phyloP scores from a whole-genome alignment of 2,888 invertebrate species.

The Clostera curtula region DNA sequence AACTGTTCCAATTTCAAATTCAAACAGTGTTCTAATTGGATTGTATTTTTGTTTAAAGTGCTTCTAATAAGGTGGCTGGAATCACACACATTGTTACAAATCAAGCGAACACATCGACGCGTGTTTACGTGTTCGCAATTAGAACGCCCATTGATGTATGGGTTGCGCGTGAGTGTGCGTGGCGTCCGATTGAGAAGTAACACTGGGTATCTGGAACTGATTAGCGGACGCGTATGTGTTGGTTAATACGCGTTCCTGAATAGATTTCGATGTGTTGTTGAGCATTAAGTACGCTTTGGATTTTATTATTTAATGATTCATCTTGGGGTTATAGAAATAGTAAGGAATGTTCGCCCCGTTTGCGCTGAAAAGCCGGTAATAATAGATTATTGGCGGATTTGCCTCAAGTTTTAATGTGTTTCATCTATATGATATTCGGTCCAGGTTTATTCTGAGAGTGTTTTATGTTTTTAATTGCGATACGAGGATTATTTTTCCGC shows the following conservation, averaged over 20 bases:
- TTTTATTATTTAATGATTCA: slow-evolving; percentile 76
- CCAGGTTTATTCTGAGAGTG: slow-evolving; percentile 60
- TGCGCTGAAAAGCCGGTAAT: slow-evolving; percentile 70
- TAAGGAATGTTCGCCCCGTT: slow-evolving; percentile 66
- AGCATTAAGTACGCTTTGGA: slow-evolving; percentile 72
- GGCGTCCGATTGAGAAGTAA: slow-evolving; percentile 55
- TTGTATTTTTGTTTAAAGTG: slow-evolving; percentile 70
- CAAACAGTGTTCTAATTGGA: slow-evolving; percentile 68
- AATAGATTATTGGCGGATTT: slow-evolving; percentile 74
- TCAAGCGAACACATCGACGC: slow-evolving; percentile 56
- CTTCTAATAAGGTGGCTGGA: slow-evolving; percentile 61
- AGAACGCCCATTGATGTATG: slow-evolving; percentile 66
- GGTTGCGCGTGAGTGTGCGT: slow-evolving; percentile 39
- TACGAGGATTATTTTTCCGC: slow-evolving; percentile 58
- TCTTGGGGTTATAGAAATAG: slow-evolving; percentile 74
- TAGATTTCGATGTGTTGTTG: slow-evolving; percentile 58
- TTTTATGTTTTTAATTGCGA: slow-evolving; percentile 71
- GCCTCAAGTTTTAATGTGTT: slow-evolving; percentile 70
- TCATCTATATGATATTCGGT: slow-evolving; percentile 58
- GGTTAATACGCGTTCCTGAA: slow-evolving; percentile 56
- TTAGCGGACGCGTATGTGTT: slow-evolving; percentile 60
- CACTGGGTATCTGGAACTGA: slow-evolving; percentile 64
- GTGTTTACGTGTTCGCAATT: slow-evolving; percentile 70
- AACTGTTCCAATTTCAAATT: slow-evolving; percentile 66
- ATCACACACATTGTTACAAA: slow-evolving; percentile 64